These are phyloP conservation scores for Enteromius mattozi DNA, from an alignment of 2,797 vertebrate species.

Conservation along the genomic window DNA sequence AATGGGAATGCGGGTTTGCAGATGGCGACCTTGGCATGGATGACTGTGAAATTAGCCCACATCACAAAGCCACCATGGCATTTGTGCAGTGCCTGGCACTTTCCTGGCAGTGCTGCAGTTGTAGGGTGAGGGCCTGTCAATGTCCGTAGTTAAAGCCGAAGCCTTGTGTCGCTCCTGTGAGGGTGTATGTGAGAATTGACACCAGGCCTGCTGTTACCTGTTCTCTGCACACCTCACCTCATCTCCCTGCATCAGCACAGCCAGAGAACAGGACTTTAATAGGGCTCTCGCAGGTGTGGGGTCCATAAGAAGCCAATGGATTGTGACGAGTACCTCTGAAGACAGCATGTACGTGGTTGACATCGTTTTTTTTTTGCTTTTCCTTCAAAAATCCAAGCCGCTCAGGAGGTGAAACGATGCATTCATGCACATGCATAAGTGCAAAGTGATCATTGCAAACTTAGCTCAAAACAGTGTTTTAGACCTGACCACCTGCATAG, in stretches of 20 bases:
- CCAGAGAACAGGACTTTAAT: constrained; percentile 47
- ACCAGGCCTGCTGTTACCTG: constrained; percentile 55
- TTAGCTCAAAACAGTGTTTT: constrained; percentile 41
- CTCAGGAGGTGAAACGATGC: constrained; percentile 45
- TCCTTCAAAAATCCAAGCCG: constrained; percentile 22
- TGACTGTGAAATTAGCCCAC: constrained; percentile 62
- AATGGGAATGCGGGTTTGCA: constrained; percentile 64
- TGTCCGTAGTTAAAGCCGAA: constrained; percentile 54
- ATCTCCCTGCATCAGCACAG: constrained; percentile 44
- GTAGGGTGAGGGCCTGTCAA: constrained; percentile 58
- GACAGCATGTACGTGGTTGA: constrained; percentile 41
- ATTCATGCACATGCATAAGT: constrained; percentile 55
- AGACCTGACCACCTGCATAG: constrained; percentile 47
- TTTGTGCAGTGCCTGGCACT: constrained; percentile 61
- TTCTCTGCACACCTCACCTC: constrained; percentile 32
- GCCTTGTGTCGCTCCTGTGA: constrained; percentile 35
- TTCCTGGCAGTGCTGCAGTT: constrained; percentile 58
- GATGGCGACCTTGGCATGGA: constrained; percentile 60
- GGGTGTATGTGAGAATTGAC: constrained; percentile 19
- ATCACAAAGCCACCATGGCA: constrained; percentile 62
- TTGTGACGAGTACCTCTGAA: constrained; percentile 54
- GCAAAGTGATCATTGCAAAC: constrained; percentile 59
- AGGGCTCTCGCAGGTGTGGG: constrained; percentile 53
- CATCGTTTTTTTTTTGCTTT: constrained; percentile 20
- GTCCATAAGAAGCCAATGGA: constrained; percentile 60